Evolutionary conservation across 2,888 invertebrate species (phyloP).

Genomic region (Fabriciana adippe): DNA sequence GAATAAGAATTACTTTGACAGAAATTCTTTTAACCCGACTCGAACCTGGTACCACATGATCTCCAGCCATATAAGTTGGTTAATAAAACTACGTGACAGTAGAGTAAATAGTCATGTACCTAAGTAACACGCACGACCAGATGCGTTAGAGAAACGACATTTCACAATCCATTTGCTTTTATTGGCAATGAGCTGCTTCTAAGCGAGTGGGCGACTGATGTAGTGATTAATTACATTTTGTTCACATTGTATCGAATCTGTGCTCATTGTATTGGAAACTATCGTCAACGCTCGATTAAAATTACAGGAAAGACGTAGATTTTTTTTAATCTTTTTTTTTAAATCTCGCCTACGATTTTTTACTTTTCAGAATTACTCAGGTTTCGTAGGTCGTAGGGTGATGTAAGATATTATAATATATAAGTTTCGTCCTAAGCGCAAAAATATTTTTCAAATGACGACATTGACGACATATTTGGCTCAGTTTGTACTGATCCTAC

Average conservation of each 20-base stretch:
- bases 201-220: slow-evolving; percentile 27
- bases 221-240: slow-evolving; percentile 29
- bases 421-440: too few species aligned
- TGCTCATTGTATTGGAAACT: background rate
- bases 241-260: slow-evolving; percentile 12
- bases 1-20: too few species aligned
- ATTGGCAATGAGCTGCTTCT: slow-evolving; percentile 31
- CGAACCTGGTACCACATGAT: too few species aligned
- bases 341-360: too few species aligned
- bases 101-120: slow-evolving; percentile 22
- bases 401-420: too few species aligned
- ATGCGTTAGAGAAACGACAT: slow-evolving; percentile 23
- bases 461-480: too few species aligned
- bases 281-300: slow-evolving; percentile 2
- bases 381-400: too few species aligned
- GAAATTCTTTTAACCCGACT: too few species aligned
- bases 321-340: background rate
- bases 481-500: too few species aligned
- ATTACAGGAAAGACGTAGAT: background rate
- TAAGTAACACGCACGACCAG: slow-evolving; percentile 27
- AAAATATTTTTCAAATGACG: too few species aligned
- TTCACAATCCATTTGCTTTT: slow-evolving; percentile 39
- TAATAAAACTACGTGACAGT: background rate
- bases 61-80: background rate
- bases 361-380: too few species aligned